Conservation (phyloP, 2,113 vertebrate genomes). For the Mus musculus region GRCm39 chr9:21227001-21227500, state of each 20-base stretch:
- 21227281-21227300: not conserved
- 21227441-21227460: not conserved
- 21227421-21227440: not conserved
- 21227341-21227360: not conserved
- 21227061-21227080: constrained; percentile 23
- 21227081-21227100: not conserved
- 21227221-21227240: not conserved
- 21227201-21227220: not conserved
- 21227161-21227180: not conserved
- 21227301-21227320: not conserved
- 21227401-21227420: not conserved
- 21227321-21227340: not conserved
- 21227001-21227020: not conserved
- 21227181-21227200: not conserved
- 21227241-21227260: not conserved
- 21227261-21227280: not conserved
- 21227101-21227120: not conserved
- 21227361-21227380: accelerated
- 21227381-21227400: not conserved
- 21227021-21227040: not conserved
- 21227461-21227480: not conserved
- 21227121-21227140: not conserved
- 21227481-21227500: not conserved
- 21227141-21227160: not conserved
- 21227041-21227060: not conserved